A percentile compares a stretch with the other conserved stretches of the same genome.
Conservation (phyloP, 2,888 invertebrate species). For the Glomeris marginata region DNA sequence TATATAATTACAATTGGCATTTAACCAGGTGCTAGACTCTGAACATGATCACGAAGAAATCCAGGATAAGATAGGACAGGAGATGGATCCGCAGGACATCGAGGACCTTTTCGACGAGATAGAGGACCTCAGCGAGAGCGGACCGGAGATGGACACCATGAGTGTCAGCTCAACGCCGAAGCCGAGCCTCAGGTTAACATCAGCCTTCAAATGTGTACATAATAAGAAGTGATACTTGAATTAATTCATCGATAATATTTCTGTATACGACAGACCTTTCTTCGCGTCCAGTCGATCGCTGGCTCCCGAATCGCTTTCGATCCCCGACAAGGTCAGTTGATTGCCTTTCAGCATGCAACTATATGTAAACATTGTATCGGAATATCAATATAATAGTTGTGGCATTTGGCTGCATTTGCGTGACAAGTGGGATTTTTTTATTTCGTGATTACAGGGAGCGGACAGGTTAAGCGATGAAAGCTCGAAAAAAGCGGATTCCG, state of each 20-base stretch:
- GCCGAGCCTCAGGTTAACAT: constrained; percentile 51
- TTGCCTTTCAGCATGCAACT: no score
- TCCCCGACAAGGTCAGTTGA: constrained; percentile 2
- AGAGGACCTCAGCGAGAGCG: constrained; percentile 90
- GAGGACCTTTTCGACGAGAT: constrained; percentile 91
- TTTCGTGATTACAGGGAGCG: constrained; percentile 16
- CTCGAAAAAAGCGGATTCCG: constrained; percentile 40
- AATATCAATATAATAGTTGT: no score
- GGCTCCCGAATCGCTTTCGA: constrained; percentile 11
- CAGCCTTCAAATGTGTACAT: neutral
- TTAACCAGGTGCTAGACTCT: constrained; percentile 16
- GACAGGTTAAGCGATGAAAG: constrained; percentile 41
- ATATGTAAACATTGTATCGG: no score
- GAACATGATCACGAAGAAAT: constrained; percentile 26
- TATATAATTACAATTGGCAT: neutral
- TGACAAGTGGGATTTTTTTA: constrained; percentile 1
- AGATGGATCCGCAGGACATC: constrained; percentile 55
- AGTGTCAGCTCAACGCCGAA: constrained; percentile 95
- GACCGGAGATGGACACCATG: constrained; percentile 87
- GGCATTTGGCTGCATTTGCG: neutral
- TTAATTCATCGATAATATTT: neutral
- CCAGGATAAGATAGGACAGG: constrained; percentile 30
- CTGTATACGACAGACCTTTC: constrained; percentile 51
- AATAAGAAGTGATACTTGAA: no score
- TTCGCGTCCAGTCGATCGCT: constrained; percentile 61